These are phyloP conservation scores for Adela reaumurella DNA, from an alignment of 2,888 invertebrate species.

Conservation along the genomic window DNA sequence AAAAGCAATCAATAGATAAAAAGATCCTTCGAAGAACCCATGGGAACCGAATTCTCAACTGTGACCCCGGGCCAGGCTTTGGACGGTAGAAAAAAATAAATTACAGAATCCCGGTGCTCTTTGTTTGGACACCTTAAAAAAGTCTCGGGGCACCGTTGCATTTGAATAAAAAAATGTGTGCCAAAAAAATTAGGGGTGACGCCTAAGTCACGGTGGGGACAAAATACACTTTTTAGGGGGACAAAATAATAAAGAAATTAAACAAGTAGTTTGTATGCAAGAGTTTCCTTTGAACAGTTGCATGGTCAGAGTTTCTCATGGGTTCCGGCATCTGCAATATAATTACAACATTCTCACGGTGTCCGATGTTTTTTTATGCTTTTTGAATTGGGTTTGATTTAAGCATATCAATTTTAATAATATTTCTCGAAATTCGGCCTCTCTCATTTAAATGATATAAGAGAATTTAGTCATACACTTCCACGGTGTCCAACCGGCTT, in stretches of 20 bases:
- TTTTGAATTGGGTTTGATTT: too few relatives aligned
- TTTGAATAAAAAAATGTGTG: slow-evolving; percentile 39
- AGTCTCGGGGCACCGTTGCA: slow-evolving; percentile 34
- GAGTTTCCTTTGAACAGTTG: slow-evolving; percentile 5
- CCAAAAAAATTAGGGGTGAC: slow-evolving; percentile 36
- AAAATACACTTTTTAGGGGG: slow-evolving; percentile 35
- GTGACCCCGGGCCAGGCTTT: slow-evolving; percentile 38
- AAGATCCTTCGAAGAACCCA: slow-evolving; percentile 25
- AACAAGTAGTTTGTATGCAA: slow-evolving; percentile 27
- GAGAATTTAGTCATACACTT: too few relatives aligned
- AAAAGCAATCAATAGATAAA: slow-evolving; percentile 23
- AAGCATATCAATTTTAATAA: slow-evolving; percentile 23
- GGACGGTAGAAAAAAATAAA: slow-evolving; percentile 6
- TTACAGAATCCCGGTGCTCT: slow-evolving; percentile 25
- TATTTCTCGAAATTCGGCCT: slow-evolving; percentile 17
- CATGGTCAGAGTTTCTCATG: slow-evolving; percentile 17
- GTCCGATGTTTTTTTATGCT: not conserved
- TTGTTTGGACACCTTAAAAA: slow-evolving; percentile 41
- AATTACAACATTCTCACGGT: not conserved
- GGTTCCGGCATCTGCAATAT: not conserved
- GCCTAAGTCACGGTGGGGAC: slow-evolving; percentile 19
- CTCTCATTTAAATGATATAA: slow-evolving; percentile 5
- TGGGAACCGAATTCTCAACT: slow-evolving; percentile 47
- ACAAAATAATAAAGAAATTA: slow-evolving; percentile 30
- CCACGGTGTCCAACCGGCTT: too few relatives aligned